Evolutionary conservation across 2,113 vertebrate species (phyloP).

Genomic region (Tenrec ecaudatus): DNA sequence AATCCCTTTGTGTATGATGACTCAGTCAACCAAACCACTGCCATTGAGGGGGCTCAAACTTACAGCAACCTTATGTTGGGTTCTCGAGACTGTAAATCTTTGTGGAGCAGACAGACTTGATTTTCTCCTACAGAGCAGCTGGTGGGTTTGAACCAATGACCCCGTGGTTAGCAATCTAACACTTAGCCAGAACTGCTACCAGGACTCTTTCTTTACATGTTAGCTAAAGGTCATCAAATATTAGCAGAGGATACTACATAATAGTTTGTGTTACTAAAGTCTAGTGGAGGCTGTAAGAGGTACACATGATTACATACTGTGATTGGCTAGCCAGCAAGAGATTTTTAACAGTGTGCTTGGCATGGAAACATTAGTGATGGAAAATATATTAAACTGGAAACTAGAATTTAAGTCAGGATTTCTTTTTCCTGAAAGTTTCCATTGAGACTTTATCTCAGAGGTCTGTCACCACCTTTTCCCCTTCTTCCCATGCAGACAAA

Average conservation of each 20-base stretch:
- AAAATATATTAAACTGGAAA: slow-evolving; percentile 27
- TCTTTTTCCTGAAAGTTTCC: slow-evolving; percentile 10
- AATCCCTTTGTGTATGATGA: too few species aligned
- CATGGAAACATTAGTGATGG: neutral
- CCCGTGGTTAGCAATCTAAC: too few species aligned
- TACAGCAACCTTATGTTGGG: too few species aligned
- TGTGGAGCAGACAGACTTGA: too few species aligned
- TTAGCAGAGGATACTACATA: neutral
- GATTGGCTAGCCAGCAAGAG: neutral
- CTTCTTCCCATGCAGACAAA: neutral
- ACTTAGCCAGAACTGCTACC: too few species aligned
- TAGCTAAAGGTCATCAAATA: neutral
- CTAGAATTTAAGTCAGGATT: neutral
- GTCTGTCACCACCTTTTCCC: neutral
- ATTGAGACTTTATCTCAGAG: neutral
- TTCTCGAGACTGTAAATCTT: too few species aligned
- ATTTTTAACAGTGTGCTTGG: neutral
- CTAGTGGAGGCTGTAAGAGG: neutral
- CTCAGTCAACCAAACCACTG: too few species aligned
- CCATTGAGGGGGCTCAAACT: too few species aligned
- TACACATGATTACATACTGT: neutral
- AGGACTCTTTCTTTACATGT: too few species aligned
- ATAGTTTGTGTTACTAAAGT: neutral
- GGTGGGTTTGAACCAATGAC: too few species aligned
- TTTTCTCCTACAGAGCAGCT: too few species aligned